These are phyloP conservation scores for Bos indicus DNA, from an alignment of 2,113 vertebrate genomes.

Conservation along the genomic window DNA sequence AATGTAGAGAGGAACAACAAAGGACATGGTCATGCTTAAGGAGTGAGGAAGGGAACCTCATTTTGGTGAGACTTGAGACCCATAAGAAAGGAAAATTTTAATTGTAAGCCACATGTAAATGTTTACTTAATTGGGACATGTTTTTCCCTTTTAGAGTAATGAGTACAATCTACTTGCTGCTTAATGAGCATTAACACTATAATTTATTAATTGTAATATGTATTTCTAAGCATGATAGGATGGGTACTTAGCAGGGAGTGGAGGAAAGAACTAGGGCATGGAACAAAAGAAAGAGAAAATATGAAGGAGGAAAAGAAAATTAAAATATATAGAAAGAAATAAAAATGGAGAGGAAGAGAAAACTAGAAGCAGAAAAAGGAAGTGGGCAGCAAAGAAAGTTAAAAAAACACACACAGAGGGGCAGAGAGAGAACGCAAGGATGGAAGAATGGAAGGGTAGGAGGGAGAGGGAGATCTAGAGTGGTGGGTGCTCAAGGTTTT, in stretches of 20 bases:
- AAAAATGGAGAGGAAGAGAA: not conserved
- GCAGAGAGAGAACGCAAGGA: not conserved
- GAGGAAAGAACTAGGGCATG: not conserved
- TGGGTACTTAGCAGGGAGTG: not conserved
- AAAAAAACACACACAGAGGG: not conserved
- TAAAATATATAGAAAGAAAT: not conserved
- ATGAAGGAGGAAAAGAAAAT: not conserved
- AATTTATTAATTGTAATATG: not conserved
- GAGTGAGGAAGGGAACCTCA: not conserved
- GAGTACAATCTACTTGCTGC: not conserved
- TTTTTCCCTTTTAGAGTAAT: conserved; percentile 7
- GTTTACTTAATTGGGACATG: not conserved
- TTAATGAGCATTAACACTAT: not conserved
- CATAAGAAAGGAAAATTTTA: not conserved
- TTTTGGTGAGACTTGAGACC: not conserved
- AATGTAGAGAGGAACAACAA: not conserved
- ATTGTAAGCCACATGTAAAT: not conserved
- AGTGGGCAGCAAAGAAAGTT: not conserved
- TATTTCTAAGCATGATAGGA: not conserved
- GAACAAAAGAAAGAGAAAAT: not conserved
- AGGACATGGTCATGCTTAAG: not conserved
- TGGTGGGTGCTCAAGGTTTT: not conserved
- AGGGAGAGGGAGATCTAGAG: not conserved
- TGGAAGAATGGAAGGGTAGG: not conserved
- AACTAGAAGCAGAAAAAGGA: not conserved